Conservation (phyloP, 2,797 vertebrate species). For the Alcedo atthis region DNA sequence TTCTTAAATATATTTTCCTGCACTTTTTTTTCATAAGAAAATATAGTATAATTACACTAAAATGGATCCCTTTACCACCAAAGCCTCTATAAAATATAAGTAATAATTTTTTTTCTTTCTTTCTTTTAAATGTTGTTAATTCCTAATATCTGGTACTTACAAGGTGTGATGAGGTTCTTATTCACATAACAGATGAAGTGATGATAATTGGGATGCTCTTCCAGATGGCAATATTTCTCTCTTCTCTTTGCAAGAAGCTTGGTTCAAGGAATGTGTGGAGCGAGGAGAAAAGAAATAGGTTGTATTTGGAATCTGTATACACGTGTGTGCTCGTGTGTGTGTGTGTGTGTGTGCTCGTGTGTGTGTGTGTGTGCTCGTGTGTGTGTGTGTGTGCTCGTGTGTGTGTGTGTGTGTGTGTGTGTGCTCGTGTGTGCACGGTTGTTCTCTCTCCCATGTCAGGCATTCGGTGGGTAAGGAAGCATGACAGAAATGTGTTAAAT, state of each 20-base stretch:
- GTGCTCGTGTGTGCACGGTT: background rate
- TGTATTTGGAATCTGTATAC: slow-evolving; percentile 47
- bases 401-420: no score
- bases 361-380: no score
- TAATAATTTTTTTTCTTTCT: background rate
- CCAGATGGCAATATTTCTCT: slow-evolving; percentile 79
- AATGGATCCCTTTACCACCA: background rate
- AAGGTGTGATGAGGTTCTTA: slow-evolving; percentile 77
- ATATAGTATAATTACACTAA: background rate
- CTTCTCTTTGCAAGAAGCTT: slow-evolving; percentile 46
- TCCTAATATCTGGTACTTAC: slow-evolving; percentile 23
- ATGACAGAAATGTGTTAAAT: slow-evolving; percentile 62
- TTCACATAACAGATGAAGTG: slow-evolving; percentile 80
- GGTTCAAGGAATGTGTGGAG: slow-evolving; percentile 50
- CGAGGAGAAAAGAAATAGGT: slow-evolving; percentile 54
- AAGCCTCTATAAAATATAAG: background rate
- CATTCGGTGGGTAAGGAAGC: slow-evolving; percentile 31
- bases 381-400: no score
- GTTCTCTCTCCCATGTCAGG: background rate
- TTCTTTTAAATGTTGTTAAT: background rate
- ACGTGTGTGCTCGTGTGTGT: background rate
- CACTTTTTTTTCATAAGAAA: background rate
- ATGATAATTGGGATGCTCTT: slow-evolving; percentile 77
- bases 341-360: no score
- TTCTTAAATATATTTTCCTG: background rate